Percentiles rank a stretch among this genome's conserved stretches.
Evolutionary conservation across 2,113 vertebrate species (phyloP).

Genomic region (Talpa occidentalis): DNA sequence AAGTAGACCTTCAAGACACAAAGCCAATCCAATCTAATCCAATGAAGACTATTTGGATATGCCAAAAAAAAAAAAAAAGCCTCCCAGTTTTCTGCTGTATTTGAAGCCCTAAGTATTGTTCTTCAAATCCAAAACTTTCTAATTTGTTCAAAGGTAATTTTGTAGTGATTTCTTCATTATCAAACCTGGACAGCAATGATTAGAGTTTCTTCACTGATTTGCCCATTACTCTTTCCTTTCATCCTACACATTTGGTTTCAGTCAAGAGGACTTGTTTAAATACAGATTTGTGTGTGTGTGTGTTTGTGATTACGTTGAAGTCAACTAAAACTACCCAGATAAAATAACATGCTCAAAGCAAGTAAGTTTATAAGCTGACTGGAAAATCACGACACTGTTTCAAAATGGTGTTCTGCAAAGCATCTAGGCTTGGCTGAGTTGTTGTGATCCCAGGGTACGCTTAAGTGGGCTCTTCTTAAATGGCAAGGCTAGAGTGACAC

Average conservation of each 20-base stretch:
- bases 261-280: background rate
- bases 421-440: background rate
- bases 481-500: background rate
- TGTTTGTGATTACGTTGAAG: background rate
- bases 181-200: background rate
- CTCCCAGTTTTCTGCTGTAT: background rate
- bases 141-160: background rate
- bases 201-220: background rate
- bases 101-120: background rate
- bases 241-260: constrained; percentile 18
- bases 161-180: constrained; percentile 14
- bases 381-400: background rate
- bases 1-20: background rate
- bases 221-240: background rate
- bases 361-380: background rate
- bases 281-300: background rate
- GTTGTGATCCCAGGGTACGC: background rate
- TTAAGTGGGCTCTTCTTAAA: background rate
- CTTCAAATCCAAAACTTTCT: background rate
- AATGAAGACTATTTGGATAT: background rate
- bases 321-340: background rate
- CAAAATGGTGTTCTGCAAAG: background rate
- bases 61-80: background rate
- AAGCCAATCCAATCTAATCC: background rate
- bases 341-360: background rate